These are phyloP conservation scores for Macroramphosus scolopax DNA, from an alignment of 2,797 vertebrate genomes.

Conservation along the genomic window DNA sequence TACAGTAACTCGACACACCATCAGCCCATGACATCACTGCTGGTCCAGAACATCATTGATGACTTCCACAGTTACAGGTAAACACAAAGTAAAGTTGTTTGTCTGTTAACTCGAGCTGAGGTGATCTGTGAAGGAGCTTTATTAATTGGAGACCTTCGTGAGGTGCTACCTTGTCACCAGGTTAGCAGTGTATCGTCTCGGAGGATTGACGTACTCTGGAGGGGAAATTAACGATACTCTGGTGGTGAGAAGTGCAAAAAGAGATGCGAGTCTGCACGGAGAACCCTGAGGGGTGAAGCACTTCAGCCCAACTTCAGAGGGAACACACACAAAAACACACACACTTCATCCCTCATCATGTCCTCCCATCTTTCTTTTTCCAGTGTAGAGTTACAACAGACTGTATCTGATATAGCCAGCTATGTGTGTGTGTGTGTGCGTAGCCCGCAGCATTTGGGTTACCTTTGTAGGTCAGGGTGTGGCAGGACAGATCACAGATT, in stretches of 20 bases:
- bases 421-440: constrained; percentile 26
- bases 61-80: constrained; percentile 82
- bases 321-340: constrained; percentile 43
- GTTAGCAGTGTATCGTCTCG: too few species aligned
- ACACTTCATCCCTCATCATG: constrained; percentile 65
- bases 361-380: constrained; percentile 58
- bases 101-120: too few species aligned
- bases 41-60: constrained; percentile 79
- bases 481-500: constrained; percentile 63
- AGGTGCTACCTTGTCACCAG: too few species aligned
- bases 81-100: neutral
- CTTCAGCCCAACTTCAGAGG: constrained; percentile 62
- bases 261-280: constrained; percentile 19
- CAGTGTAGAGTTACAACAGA: constrained; percentile 65
- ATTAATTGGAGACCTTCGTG: too few species aligned
- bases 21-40: constrained; percentile 67
- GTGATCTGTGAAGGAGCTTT: too few species aligned
- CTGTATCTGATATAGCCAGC: constrained; percentile 66
- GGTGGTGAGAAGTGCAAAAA: constrained; percentile 1
- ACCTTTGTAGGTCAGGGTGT: constrained; percentile 74
- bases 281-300: constrained; percentile 37
- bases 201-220: too few species aligned
- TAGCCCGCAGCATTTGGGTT: constrained; percentile 60
- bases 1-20: constrained; percentile 39
- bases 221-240: too few species aligned